A percentile compares a stretch with the other conserved stretches of the same genome.
These are phyloP conservation scores for Erithacus rubecula DNA, from an alignment of 2,797 vertebrate genomes.

Conservation along the genomic window DNA sequence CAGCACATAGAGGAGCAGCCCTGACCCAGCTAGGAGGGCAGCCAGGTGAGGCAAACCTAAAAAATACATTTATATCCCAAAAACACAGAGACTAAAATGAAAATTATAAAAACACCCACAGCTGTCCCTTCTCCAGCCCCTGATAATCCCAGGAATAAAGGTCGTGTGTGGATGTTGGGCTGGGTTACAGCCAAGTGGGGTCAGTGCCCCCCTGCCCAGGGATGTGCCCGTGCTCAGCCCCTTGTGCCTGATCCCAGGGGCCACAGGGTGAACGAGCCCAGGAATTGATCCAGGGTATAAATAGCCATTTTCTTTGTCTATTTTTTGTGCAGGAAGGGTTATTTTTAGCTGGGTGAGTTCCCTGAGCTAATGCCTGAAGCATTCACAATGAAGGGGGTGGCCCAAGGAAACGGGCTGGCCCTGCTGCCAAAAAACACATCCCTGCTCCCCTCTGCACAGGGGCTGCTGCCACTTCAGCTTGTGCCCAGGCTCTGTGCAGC, in stretches of 20 bases:
- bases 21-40: neutral
- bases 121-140: neutral
- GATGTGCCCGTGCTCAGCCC: neutral
- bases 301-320: neutral
- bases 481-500: neutral
- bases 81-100: neutral
- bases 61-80: neutral
- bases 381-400: conserved; percentile 1
- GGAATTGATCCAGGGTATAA: conserved; percentile 4
- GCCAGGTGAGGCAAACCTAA: neutral
- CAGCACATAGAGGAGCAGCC: neutral
- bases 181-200: fast-evolving
- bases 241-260: neutral
- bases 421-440: neutral
- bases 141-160: neutral
- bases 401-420: conserved; percentile 4
- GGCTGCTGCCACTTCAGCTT: neutral
- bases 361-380: neutral
- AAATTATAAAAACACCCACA: neutral
- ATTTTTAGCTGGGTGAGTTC: conserved; percentile 31
- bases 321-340: neutral
- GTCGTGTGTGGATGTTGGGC: neutral
- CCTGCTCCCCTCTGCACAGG: neutral
- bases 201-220: neutral
- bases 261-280: neutral